Evolutionary conservation across 2,888 invertebrate species (phyloP).

Genomic region (Orchesella flavescens): DNA sequence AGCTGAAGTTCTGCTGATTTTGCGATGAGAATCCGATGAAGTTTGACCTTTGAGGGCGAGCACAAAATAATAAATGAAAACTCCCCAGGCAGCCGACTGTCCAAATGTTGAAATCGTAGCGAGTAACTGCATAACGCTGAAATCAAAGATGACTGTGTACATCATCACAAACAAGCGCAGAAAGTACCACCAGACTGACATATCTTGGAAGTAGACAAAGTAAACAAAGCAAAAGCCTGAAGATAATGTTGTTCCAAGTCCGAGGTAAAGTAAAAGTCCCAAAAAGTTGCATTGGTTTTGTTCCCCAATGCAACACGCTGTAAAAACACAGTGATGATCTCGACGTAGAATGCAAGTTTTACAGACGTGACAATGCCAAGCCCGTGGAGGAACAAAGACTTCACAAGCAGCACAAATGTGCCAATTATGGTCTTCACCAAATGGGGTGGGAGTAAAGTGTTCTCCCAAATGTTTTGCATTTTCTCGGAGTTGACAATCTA

Average conservation of each 20-base stretch:
- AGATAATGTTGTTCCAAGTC: conserved; percentile 50
- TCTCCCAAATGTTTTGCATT: conserved; percentile 61
- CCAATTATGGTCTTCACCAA: conserved; percentile 67
- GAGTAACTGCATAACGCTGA: conserved; percentile 48
- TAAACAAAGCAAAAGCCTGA: conserved; percentile 40
- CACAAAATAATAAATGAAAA: conserved; percentile 64
- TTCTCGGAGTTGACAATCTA: conserved; percentile 50
- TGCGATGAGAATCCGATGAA: conserved; percentile 42
- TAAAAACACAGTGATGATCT: conserved; percentile 71
- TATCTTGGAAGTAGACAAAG: conserved; percentile 40
- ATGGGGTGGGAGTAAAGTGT: conserved; percentile 66
- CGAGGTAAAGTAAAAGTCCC: conserved; percentile 67
- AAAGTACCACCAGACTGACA: conserved; percentile 57
- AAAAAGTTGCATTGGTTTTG: conserved; percentile 71
- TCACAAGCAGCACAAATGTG: conserved; percentile 71
- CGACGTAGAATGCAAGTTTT: conserved; percentile 63
- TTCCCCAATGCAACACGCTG: conserved; percentile 69
- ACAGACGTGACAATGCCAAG: conserved; percentile 70
- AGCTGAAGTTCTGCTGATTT: conserved; percentile 23
- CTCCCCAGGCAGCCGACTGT: conserved; percentile 47
- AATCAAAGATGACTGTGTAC: conserved; percentile 68
- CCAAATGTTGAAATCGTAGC: conserved; percentile 64
- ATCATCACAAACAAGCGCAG: conserved; percentile 59
- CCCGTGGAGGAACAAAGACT: conserved; percentile 69
- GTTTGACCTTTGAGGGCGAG: conserved; percentile 61